Evolutionary conservation across 1,140 invertebrate species (phyloP), one percentile per base, ranked within the genome.

Genomic region (Eumeta japonica): DNA sequence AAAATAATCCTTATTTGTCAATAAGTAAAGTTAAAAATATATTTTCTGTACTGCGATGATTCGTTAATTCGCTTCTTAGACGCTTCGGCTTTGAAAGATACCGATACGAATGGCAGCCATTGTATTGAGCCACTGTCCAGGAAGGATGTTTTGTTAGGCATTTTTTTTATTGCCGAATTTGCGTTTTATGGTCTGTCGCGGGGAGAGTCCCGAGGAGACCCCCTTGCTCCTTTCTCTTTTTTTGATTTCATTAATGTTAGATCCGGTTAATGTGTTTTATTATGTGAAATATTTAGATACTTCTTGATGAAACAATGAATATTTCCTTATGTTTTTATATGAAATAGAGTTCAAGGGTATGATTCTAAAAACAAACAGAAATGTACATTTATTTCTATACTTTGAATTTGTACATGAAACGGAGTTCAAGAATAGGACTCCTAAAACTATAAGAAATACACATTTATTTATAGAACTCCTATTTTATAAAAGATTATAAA

Each of bases 161-260:
- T 58, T 63, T 63, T 60, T 74, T 74, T 74, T 74, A 74, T 70
- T 68, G 65, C 59, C 55, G 60, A 71, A 71, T 74, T 74, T 74
- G 65, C 63, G 67, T 74, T 74, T 74, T 74, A 74, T 66, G 57
- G 65, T 39, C 55, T 57, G 62, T 70, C 60, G 52, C 59, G 55
- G 56, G 65, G 61, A 57, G 68, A 62, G 52, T 42, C 50, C 45
- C 55, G 56, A 60, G 56, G 50, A 9, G 28, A 54, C 55, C 53
- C 55, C 56, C 54, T 57, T 58, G 47, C 58, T 51, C 46, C 41
- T 41, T 17, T 33, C 24, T 30, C 15, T 3, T 50, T 58, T 62
- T 60, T 48, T 36, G n/a, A 5, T 7, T 24, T 24, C 5, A n/a
- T 24, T 24, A n/a, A 24, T 24, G 5, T 24, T 5, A 24, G 5